phyloP scores from a whole-genome alignment of 2,113 vertebrate genomes.

The Australoheros scitulus region DNA sequence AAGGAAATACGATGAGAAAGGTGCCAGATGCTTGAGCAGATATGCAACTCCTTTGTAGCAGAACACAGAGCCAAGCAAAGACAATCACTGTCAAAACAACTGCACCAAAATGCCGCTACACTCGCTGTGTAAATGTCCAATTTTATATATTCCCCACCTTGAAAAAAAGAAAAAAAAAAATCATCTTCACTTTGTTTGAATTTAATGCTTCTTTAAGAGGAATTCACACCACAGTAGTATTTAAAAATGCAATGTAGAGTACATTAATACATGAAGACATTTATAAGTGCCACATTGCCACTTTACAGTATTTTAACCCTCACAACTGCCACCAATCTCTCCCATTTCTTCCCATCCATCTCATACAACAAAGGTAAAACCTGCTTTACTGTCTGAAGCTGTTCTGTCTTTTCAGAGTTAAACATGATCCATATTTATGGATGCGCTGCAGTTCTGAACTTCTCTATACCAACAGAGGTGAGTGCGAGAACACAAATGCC shows the following conservation, averaged over 20 bases:
- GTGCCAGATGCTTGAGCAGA: slow-evolving; percentile 9
- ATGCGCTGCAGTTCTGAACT: not conserved
- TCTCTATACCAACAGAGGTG: not conserved
- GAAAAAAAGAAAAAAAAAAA: not conserved
- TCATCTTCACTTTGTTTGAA: not conserved
- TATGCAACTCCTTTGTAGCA: not conserved
- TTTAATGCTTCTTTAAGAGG: not conserved
- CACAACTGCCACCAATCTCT: no score
- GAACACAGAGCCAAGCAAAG: not conserved
- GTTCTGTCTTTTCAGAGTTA: not conserved
- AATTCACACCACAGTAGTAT: not conserved
- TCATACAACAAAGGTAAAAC: not conserved
- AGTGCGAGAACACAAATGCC: not conserved
- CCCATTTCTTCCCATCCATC: not conserved
- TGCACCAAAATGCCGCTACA: not conserved
- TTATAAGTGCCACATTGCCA: no score
- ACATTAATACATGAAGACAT: not conserved
- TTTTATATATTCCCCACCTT: not conserved
- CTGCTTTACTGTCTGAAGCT: not conserved
- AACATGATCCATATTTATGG: not conserved
- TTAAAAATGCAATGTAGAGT: not conserved
- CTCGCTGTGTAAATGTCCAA: not conserved
- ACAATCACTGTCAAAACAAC: not conserved
- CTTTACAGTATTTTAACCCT: not conserved
- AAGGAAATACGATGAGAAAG: not conserved